These are phyloP conservation scores for Notamacropus eugenii DNA, from an alignment of 2,797 vertebrate genomes.

Conservation along the genomic window DNA sequence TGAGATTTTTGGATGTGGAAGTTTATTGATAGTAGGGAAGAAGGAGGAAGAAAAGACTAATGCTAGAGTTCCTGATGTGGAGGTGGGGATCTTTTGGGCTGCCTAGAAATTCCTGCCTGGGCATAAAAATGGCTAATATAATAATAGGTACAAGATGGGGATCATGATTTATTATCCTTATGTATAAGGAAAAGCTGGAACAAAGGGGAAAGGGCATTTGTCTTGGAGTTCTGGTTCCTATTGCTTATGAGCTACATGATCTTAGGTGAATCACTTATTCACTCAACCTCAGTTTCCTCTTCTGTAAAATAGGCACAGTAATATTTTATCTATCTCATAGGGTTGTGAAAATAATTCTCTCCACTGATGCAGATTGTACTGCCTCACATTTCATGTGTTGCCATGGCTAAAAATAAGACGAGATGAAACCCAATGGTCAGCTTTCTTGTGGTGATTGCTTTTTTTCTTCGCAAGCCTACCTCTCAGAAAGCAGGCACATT, in stretches of 20 bases:
- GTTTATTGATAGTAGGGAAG: not conserved
- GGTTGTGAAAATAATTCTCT: not conserved
- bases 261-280: not conserved
- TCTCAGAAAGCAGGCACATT: not conserved
- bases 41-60: not conserved
- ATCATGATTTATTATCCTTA: not conserved
- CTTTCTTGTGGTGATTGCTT: not conserved
- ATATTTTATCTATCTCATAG: not conserved
- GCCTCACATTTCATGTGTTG: not conserved
- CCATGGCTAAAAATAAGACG: not conserved
- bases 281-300: not conserved
- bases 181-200: not conserved
- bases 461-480: not conserved
- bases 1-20: not conserved
- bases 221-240: conserved; percentile 1
- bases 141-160: not conserved
- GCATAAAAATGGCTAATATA: not conserved
- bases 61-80: not conserved
- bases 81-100: not conserved
- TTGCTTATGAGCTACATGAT: not conserved
- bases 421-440: not conserved
- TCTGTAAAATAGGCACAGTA: not conserved
- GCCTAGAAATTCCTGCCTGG: not conserved
- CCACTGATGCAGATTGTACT: not conserved
- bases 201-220: not conserved